These are phyloP conservation scores for Epizoanthus illoricatus DNA, from an alignment of 92 coral and sea anemone genomes.

Conservation along the genomic window DNA sequence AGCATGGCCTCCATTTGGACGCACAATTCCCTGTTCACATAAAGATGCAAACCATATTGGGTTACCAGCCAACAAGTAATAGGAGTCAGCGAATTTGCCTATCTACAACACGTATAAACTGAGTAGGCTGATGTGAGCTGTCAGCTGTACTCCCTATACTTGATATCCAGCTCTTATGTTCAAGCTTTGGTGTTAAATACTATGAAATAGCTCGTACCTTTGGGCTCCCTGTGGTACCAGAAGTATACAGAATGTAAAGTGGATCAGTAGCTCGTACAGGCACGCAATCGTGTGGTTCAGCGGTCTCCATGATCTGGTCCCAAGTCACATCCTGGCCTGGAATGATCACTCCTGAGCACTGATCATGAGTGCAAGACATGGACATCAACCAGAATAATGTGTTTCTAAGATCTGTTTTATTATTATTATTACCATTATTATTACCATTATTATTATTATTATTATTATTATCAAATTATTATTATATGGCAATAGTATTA, in stretches of 20 bases:
- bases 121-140: no score
- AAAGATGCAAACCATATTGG: background rate
- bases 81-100: background rate
- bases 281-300: constrained; percentile 88
- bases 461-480: no score
- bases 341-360: constrained; percentile 81
- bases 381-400: no score
- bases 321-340: constrained; percentile 90
- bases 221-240: constrained; percentile 99
- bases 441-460: no score
- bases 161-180: background rate
- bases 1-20: constrained; percentile 95
- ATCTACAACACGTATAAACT: background rate
- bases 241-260: constrained; percentile 88
- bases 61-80: background rate
- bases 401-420: no score
- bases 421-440: no score
- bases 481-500: no score
- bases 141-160: no score
- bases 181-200: background rate
- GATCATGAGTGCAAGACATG: background rate
- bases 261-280: constrained; percentile 91
- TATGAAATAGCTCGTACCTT: constrained; percentile 57
- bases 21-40: constrained; percentile 79
- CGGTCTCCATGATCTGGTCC: constrained; percentile 90